Percentiles rank a stretch among this genome's conserved stretches.
phyloP scores from a whole-genome alignment of 1,140 invertebrate genomes.

The Drosophila novamexicana region DNA sequence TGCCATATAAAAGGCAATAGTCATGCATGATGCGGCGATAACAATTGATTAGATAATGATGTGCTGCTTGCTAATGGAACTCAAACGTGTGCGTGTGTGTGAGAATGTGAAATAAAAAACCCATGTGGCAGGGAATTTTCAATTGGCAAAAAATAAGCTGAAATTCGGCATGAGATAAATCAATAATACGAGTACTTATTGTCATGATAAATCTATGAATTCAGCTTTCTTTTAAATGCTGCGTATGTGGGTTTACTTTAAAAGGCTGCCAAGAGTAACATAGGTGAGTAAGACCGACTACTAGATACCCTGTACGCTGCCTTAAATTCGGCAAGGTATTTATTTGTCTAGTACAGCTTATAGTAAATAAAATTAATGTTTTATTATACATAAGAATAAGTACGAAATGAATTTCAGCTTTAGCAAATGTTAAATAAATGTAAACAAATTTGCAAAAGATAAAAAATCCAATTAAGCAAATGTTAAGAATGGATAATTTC shows the following conservation, averaged over 20 bases:
- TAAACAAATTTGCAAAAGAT: background rate
- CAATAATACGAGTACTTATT: background rate
- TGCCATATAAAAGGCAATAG: constrained; percentile 60
- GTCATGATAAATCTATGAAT: background rate
- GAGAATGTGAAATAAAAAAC: constrained; percentile 4
- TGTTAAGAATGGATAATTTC: background rate
- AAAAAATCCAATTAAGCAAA: background rate
- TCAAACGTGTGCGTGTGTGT: background rate
- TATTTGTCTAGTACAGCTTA: too few species aligned
- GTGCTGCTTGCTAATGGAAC: constrained; percentile 34
- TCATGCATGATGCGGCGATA: constrained; percentile 59
- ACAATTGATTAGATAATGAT: constrained; percentile 59
- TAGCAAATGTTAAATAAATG: too few species aligned
- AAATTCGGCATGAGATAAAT: background rate
- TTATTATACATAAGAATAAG: too few species aligned
- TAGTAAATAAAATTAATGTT: too few species aligned
- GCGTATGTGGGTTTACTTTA: too few species aligned
- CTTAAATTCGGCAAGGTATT: too few species aligned
- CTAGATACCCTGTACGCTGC: too few species aligned
- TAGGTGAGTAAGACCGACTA: too few species aligned
- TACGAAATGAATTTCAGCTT: too few species aligned
- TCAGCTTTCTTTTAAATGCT: background rate
- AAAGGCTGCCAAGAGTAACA: too few species aligned
- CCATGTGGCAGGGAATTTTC: background rate
- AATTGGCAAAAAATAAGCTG: background rate